phyloP scores from a whole-genome alignment of 2,888 invertebrate species.

The Odontocolon sp. region DNA sequence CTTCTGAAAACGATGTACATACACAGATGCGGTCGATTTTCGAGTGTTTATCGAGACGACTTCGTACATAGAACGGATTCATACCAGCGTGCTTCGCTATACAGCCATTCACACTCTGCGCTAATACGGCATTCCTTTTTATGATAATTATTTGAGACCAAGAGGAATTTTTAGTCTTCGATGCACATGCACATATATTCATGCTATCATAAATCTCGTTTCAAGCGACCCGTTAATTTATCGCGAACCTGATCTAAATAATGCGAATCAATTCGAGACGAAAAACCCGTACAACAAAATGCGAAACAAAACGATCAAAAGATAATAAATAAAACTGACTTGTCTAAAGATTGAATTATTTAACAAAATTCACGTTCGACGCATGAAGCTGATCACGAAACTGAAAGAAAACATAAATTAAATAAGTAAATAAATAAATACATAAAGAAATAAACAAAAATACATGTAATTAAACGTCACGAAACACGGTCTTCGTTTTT shows the following conservation, averaged over 20 bases:
- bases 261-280: neutral
- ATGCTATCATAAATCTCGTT: constrained; percentile 59
- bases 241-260: constrained; percentile 2
- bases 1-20: neutral
- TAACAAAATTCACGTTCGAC: constrained; percentile 70
- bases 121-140: constrained; percentile 45
- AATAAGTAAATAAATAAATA: constrained; percentile 62
- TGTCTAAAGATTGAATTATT: constrained; percentile 70
- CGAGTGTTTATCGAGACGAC: neutral
- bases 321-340: constrained; percentile 55
- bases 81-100: constrained; percentile 18
- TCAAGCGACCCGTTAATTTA: constrained; percentile 65
- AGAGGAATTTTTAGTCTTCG: constrained; percentile 51
- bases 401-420: constrained; percentile 72
- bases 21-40: neutral
- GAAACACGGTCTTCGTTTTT: constrained; percentile 4
- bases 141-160: constrained; percentile 20
- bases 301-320: constrained; percentile 47
- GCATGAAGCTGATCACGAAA: constrained; percentile 73
- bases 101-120: constrained; percentile 37
- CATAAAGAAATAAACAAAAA: constrained; percentile 31
- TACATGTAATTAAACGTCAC: constrained; percentile 1
- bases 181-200: constrained; percentile 69
- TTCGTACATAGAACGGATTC: constrained; percentile 1
- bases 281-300: neutral